Conservation (phyloP, 2,113 vertebrate genomes). For the Dascyllus trimaculatus region DNA sequence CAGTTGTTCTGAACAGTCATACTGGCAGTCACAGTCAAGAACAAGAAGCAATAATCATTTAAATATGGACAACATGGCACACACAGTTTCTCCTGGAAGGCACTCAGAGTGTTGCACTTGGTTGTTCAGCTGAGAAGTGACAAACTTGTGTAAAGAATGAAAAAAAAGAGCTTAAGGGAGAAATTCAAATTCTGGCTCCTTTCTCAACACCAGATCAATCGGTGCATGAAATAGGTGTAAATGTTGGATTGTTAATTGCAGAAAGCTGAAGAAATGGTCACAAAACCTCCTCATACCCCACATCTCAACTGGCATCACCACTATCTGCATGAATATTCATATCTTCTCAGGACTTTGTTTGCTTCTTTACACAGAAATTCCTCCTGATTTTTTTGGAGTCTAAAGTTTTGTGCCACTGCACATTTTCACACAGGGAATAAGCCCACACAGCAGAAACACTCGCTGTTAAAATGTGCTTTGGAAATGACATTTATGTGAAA, state of each 20-base stretch:
- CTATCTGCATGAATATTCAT: neutral
- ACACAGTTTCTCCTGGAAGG: no score
- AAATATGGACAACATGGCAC: no score
- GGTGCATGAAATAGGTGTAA: no score
- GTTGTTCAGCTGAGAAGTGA: no score
- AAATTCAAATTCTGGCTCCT: neutral
- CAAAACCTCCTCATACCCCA: neutral
- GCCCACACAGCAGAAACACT: constrained; percentile 8
- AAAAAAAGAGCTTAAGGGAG: no score
- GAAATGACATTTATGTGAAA: neutral
- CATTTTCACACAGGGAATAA: constrained; percentile 23
- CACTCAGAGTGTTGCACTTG: no score
- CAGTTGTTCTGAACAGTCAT: neutral
- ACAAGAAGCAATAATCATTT: neutral
- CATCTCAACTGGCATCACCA: neutral
- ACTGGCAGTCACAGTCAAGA: neutral
- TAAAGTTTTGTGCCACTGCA: neutral
- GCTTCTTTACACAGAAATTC: neutral
- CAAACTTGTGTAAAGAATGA: no score
- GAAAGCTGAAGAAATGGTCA: neutral
- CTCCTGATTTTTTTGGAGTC: neutral
- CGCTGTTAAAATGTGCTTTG: neutral
- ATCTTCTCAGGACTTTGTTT: neutral
- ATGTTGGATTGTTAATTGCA: no score
- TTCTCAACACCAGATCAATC: neutral